Evolutionary conservation across 2,797 vertebrate genomes (phyloP), one percentile per base, ranked within the genome.

Genomic region (Acipenser oxyrinchus): DNA sequence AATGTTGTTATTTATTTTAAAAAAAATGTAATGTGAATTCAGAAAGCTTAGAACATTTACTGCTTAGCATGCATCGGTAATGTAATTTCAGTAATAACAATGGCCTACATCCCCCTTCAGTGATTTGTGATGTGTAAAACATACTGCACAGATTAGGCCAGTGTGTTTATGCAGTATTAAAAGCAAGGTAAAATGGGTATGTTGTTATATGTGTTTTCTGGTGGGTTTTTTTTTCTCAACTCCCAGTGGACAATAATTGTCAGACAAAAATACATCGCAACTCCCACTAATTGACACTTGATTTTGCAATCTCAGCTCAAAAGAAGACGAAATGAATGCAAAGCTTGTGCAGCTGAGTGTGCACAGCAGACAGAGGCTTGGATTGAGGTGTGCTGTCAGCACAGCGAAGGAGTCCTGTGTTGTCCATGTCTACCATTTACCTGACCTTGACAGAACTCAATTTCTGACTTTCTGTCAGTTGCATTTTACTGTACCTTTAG

Each of bases 21-120:
- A 68, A 65, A 37, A 64, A n/a, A 57, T 50, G 61, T 48, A 60
- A 66, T 64, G 37, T 37, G 3, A 37, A 37, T 37, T 18, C 10
- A 58, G 66, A 66, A 66, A 66, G 60, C 52, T 51, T 52, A 48
- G 23, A 58, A 66, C 61, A 66, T 70, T 50, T 67, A 67, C 60
- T 37, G 5, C 37, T 37, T 37, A 4, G 37, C 37, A 37, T 37
- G 37, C 37, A 37, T 37, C 5, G 37, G 37, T 37, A 37, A 37
- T 37, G 37, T 37, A 37, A 37, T 37, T 37, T 37, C 37, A 37
- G 5, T 37, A 37, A 1, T 37, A 37, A 37, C 37, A 37, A 37
- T 37, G 37, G 37, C 37, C 37, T 37, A 37, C 37, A 37, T 37
- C 37, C 5, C 37, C 37, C 3, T 37, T 37, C 37, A 37, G 37